Percentiles rank a stretch among this genome's conserved stretches.
phyloP scores from a whole-genome alignment of 2,888 invertebrate genomes.

The Agrotis puta region DNA sequence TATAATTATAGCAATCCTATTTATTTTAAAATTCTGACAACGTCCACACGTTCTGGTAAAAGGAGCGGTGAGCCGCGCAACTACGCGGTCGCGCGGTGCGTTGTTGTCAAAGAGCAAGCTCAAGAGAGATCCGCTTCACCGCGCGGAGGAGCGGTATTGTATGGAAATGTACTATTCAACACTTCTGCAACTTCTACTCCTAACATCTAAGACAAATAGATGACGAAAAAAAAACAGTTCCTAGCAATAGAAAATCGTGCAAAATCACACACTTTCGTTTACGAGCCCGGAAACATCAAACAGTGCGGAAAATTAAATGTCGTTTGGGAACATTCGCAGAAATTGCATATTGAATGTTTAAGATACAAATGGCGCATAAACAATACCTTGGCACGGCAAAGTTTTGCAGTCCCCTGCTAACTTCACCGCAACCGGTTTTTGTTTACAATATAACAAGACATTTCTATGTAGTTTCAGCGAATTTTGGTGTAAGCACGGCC shows the following conservation, averaged over 20 bases:
- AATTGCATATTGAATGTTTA: slow-evolving; percentile 60
- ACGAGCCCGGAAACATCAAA: slow-evolving; percentile 53
- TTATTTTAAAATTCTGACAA: too few relatives aligned
- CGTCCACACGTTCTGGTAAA: too few relatives aligned
- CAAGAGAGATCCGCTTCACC: too few relatives aligned
- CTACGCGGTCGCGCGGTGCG: too few relatives aligned
- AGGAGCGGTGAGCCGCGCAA: too few relatives aligned
- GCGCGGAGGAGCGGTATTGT: too few relatives aligned
- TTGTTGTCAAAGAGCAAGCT: too few relatives aligned
- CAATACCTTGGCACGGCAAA: slow-evolving; percentile 44
- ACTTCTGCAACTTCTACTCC: not conserved
- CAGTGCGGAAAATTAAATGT: slow-evolving; percentile 39
- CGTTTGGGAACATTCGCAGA: slow-evolving; percentile 51
- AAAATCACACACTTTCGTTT: slow-evolving; percentile 36
- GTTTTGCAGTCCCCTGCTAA: slow-evolving; percentile 37
- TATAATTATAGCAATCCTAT: not conserved
- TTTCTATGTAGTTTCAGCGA: slow-evolving; percentile 42
- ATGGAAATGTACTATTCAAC: not conserved
- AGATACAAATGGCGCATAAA: slow-evolving; percentile 57
- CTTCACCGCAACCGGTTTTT: slow-evolving; percentile 42
- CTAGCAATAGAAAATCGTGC: slow-evolving; percentile 19
- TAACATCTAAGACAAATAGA: not conserved
- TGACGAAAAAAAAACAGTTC: slow-evolving; percentile 4
- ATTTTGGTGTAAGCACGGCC: slow-evolving; percentile 28
- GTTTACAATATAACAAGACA: slow-evolving; percentile 44